Evolutionary conservation across 1,140 invertebrate genomes (phyloP).

Genomic region (Sarcophaga bullata): DNA sequence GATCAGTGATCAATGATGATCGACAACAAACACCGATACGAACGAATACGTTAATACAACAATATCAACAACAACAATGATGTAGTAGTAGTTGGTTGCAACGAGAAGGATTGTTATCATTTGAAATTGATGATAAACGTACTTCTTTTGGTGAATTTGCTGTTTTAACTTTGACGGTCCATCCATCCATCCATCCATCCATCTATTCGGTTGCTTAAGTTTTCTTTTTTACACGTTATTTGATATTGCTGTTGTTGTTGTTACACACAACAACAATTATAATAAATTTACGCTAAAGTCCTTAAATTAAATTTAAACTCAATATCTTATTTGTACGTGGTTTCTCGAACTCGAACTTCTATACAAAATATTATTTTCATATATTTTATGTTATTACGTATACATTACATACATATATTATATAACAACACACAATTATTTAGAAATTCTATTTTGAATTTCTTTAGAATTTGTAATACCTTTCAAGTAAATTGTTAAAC

Average conservation of each 20-base stretch:
- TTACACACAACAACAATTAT: not conserved
- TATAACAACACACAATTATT: too few relatives aligned
- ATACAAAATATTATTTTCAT: too few relatives aligned
- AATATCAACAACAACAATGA: not conserved
- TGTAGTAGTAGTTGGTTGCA: not conserved
- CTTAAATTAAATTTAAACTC: not conserved
- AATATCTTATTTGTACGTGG: too few relatives aligned
- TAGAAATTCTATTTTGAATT: too few relatives aligned
- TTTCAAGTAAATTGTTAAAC: too few relatives aligned
- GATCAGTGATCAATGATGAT: conserved; percentile 36
- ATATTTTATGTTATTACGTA: too few relatives aligned
- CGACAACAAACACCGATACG: conserved; percentile 35
- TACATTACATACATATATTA: too few relatives aligned
- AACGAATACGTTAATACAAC: not conserved
- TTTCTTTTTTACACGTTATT: not conserved
- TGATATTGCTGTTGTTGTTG: not conserved
- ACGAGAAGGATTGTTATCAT: conserved; percentile 23
- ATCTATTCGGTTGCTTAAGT: not conserved
- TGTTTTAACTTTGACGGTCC: not conserved
- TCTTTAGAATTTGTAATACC: too few relatives aligned
- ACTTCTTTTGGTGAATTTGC: not conserved
- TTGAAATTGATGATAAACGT: conserved; percentile 34
- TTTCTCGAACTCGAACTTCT: too few relatives aligned
- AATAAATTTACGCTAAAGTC: conserved; percentile 17
- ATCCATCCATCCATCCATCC: not conserved